A percentile compares a stretch with the other conserved stretches of the same genome.
These are phyloP conservation scores for Tachina fera DNA, from an alignment of 2,888 invertebrate species.

Conservation along the genomic window DNA sequence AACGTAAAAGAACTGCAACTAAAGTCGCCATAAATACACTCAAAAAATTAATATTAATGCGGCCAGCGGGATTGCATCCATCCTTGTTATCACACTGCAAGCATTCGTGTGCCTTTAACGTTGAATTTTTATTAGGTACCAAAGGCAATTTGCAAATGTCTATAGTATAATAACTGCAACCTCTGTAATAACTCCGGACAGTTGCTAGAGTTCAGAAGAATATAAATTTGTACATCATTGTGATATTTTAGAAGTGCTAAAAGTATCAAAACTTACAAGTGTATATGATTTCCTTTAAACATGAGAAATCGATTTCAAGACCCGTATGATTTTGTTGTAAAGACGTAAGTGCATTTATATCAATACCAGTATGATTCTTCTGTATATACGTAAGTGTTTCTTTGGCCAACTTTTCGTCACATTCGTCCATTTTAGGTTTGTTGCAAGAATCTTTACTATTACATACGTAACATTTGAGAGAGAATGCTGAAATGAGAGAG, in stretches of 20 bases:
- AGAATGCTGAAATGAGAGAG: constrained; percentile 56
- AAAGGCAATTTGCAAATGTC: constrained; percentile 57
- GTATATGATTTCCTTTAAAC: constrained; percentile 69
- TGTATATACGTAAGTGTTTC: constrained; percentile 69
- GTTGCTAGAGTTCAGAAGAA: constrained; percentile 35
- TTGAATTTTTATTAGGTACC: constrained; percentile 2
- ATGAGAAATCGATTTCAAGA: constrained; percentile 39
- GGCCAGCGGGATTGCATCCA: constrained; percentile 74
- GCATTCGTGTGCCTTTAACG: constrained; percentile 28
- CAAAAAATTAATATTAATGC: constrained; percentile 37
- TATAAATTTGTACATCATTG: background rate
- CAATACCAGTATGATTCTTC: constrained; percentile 66
- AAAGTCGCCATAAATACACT: constrained; percentile 31
- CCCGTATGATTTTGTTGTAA: too few relatives aligned
- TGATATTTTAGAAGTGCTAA: background rate
- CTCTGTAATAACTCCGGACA: constrained; percentile 62
- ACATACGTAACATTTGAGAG: constrained; percentile 68
- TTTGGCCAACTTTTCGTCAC: constrained; percentile 68
- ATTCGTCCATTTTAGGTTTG: constrained; percentile 72
- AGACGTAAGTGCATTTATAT: constrained; percentile 59
- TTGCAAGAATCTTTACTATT: constrained; percentile 64
- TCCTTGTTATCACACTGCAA: constrained; percentile 66
- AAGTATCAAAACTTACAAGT: constrained; percentile 65
- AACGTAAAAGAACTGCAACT: constrained; percentile 1
- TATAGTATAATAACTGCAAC: constrained; percentile 69